Evolutionary conservation across 35 echinoderm and acorn worm genomes (phyloP).

Genomic region (Patiria miniata): DNA sequence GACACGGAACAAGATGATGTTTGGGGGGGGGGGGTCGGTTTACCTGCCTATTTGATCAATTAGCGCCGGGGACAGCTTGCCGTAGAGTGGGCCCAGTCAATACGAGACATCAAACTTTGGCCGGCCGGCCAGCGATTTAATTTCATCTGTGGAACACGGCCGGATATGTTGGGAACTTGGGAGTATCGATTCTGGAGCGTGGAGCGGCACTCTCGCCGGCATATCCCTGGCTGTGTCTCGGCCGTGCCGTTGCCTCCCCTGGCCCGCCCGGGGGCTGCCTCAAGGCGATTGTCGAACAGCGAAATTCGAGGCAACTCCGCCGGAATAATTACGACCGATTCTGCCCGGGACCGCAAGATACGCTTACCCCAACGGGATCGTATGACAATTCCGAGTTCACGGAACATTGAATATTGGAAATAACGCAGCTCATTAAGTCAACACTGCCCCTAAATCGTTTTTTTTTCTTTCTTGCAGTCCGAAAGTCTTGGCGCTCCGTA

Average conservation of each 20-base stretch:
- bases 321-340: constrained; percentile 31
- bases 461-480: no score
- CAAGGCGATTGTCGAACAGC: constrained; percentile 20
- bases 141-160: constrained; percentile 25
- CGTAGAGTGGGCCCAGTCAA: constrained; percentile 21
- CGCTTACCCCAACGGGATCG: constrained; percentile 22
- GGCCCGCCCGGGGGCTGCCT: neutral
- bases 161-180: constrained; percentile 30
- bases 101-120: constrained; percentile 25
- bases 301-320: constrained; percentile 27
- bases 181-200: constrained; percentile 9
- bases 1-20: constrained; percentile 27
- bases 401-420: constrained; percentile 34
- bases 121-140: constrained; percentile 24
- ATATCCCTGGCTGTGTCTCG: neutral
- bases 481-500: neutral
- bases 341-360: constrained; percentile 14
- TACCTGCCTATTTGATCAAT: constrained; percentile 25
- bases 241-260: constrained; percentile 14
- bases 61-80: constrained; percentile 11
- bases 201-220: constrained; percentile 15
- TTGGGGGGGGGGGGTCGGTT: constrained; percentile 21
- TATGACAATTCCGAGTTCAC: constrained; percentile 21
- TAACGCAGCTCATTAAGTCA: constrained; percentile 31
- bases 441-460: constrained; percentile 21